Percentiles rank a stretch among this genome's conserved stretches.
Evolutionary conservation across 2,888 invertebrate species (phyloP).

Genomic region (Ctenicera cuprea): DNA sequence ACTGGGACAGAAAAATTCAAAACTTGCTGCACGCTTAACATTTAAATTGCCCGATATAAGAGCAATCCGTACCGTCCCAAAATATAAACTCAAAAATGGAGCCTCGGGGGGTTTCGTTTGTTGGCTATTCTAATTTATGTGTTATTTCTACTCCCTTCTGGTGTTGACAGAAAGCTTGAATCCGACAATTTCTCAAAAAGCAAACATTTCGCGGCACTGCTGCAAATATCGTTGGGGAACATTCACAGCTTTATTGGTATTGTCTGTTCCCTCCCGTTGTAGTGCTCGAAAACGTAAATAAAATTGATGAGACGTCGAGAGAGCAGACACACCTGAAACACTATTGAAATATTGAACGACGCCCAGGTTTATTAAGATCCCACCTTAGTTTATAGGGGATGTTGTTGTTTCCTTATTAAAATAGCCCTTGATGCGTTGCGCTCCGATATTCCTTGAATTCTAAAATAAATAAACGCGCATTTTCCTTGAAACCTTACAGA

Average conservation of each 20-base stretch:
- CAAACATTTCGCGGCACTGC: not conserved
- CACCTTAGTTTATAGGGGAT: not conserved
- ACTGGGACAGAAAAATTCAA: not conserved
- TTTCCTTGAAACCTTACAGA: not conserved
- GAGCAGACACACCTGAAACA: not conserved
- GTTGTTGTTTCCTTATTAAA: not conserved
- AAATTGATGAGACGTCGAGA: conserved; percentile 16
- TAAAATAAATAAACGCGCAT: too few relatives aligned
- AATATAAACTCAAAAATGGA: conserved; percentile 15
- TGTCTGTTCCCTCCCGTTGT: not conserved
- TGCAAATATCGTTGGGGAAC: conserved; percentile 1
- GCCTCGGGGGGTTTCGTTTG: not conserved
- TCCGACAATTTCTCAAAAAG: conserved; percentile 7
- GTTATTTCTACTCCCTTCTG: conserved; percentile 7
- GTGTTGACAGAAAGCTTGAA: conserved; percentile 20
- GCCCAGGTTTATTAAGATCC: not conserved
- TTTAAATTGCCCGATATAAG: conserved; percentile 23
- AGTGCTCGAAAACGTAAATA: conserved; percentile 3
- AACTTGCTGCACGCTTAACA: conserved; percentile 20
- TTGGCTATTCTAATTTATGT: conserved; percentile 18
- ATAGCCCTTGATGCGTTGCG: not conserved
- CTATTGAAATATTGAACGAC: not conserved
- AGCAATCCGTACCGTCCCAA: not conserved
- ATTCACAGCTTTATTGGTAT: conserved; percentile 27
- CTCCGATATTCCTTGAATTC: too few relatives aligned